A percentile compares a stretch with the other conserved stretches of the same genome.
Conservation (phyloP, 1,140 invertebrate genomes). For the Diploscapter pachys region DNA sequence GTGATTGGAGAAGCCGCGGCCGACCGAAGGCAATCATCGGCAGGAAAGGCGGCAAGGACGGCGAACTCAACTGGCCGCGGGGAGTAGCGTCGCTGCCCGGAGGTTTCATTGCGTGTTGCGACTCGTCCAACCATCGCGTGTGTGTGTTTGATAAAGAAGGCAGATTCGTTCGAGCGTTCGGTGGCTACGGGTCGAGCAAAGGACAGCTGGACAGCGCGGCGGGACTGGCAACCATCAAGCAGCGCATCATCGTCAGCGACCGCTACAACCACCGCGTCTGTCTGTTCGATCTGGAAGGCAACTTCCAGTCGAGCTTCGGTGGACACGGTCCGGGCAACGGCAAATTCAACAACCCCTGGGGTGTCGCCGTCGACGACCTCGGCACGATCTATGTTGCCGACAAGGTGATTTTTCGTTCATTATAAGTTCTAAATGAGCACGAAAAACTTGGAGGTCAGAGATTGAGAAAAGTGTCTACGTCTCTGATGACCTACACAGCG, state of each 20-base stretch:
- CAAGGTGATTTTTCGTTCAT: slow-evolving; percentile 70
- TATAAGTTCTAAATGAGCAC: too few relatives aligned
- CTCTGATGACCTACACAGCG: too few relatives aligned
- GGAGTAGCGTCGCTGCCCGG: slow-evolving; percentile 45
- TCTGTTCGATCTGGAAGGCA: slow-evolving; percentile 77
- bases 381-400: slow-evolving; percentile 99
- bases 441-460: too few relatives aligned
- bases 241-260: slow-evolving; percentile 57
- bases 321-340: slow-evolving; percentile 58
- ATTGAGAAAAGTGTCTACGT: too few relatives aligned
- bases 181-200: slow-evolving; percentile 85
- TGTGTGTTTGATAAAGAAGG: slow-evolving; percentile 85
- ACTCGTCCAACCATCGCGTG: slow-evolving; percentile 85
- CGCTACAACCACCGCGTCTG: slow-evolving; percentile 62
- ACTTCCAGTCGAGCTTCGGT: slow-evolving; percentile 88
- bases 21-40: slow-evolving; percentile 49
- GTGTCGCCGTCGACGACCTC: slow-evolving; percentile 89
- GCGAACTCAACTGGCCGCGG: slow-evolving; percentile 51
- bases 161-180: slow-evolving; percentile 82
- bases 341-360: slow-evolving; percentile 93
- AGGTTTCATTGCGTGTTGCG: slow-evolving; percentile 43
- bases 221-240: slow-evolving; percentile 78
- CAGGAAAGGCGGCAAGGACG: slow-evolving; percentile 41
- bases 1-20: slow-evolving; percentile 43
- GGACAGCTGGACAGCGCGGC: slow-evolving; percentile 95